Conservation (phyloP, 2,888 invertebrate species). For the Mimas tiliae region DNA sequence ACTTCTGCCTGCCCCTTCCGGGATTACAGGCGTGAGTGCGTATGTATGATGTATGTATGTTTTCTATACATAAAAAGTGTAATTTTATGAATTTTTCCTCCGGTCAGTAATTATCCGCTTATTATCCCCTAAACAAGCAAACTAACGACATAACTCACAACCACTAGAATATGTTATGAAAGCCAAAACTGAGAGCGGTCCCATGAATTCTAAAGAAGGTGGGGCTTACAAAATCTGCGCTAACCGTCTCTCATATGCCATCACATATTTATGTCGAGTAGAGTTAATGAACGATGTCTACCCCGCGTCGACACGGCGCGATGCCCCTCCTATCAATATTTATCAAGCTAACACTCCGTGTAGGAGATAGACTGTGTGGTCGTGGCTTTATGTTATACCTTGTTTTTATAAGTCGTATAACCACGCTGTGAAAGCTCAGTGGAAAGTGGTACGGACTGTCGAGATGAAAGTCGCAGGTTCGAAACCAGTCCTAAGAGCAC, state of each 20-base stretch:
- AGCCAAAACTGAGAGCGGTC: slow-evolving; percentile 8
- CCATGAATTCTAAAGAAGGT: slow-evolving; percentile 26
- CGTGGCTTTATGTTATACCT: not conserved
- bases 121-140: not conserved
- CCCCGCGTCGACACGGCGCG: slow-evolving; percentile 29
- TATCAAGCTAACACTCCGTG: slow-evolving; percentile 40
- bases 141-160: slow-evolving; percentile 4
- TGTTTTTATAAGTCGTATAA: no score
- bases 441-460: no score
- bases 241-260: slow-evolving; percentile 39
- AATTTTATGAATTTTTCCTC: no score
- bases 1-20: no score
- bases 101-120: no score
- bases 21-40: no score
- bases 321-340: slow-evolving; percentile 47
- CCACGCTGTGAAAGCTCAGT: no score
- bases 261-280: slow-evolving; percentile 44
- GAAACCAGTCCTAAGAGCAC: no score
- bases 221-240: slow-evolving; percentile 35
- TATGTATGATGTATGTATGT: no score
- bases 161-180: slow-evolving; percentile 24
- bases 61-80: no score
- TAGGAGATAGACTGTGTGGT: slow-evolving; percentile 19
- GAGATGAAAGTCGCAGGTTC: no score
- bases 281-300: slow-evolving; percentile 40